A percentile compares a stretch with the other conserved stretches of the same genome.
phyloP scores from a whole-genome alignment of 2,888 invertebrate species.

The Cacoxenus indagator region DNA sequence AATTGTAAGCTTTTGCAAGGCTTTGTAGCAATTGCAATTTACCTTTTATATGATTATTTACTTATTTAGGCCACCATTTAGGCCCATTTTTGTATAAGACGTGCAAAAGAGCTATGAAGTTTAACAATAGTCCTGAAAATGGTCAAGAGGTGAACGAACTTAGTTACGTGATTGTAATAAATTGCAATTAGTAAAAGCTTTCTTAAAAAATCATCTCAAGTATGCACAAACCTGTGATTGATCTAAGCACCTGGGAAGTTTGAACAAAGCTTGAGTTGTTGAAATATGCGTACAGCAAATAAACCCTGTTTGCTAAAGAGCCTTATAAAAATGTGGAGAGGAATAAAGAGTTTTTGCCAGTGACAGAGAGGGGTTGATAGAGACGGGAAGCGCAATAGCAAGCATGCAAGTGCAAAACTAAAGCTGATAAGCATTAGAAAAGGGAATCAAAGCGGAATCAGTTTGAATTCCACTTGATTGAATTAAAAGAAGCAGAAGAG shows the following conservation, averaged over 20 bases:
- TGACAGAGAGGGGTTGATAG: not conserved
- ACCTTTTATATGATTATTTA: no score
- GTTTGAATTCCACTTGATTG: slow-evolving; percentile 33
- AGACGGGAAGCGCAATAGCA: not conserved
- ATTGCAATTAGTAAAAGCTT: no score
- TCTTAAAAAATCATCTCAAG: no score
- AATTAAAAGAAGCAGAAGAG: slow-evolving; percentile 13
- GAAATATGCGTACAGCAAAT: slow-evolving; percentile 7
- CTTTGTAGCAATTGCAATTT: no score
- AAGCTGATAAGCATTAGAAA: slow-evolving; percentile 32
- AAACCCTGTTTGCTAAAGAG: not conserved
- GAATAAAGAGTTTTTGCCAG: not conserved
- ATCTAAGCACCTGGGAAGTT: not conserved
- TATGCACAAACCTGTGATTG: no score
- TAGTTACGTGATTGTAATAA: no score
- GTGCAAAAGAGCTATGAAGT: no score
- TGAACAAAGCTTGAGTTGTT: not conserved
- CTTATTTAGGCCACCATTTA: no score
- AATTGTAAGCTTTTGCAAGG: no score
- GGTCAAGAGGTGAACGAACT: no score
- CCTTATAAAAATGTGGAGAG: not conserved
- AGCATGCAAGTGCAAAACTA: not conserved
- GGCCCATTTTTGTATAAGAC: no score
- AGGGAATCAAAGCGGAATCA: slow-evolving; percentile 17
- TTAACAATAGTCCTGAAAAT: no score